Evolutionary conservation across 2,797 vertebrate species (phyloP).

Genomic region (Staurois parvus): DNA sequence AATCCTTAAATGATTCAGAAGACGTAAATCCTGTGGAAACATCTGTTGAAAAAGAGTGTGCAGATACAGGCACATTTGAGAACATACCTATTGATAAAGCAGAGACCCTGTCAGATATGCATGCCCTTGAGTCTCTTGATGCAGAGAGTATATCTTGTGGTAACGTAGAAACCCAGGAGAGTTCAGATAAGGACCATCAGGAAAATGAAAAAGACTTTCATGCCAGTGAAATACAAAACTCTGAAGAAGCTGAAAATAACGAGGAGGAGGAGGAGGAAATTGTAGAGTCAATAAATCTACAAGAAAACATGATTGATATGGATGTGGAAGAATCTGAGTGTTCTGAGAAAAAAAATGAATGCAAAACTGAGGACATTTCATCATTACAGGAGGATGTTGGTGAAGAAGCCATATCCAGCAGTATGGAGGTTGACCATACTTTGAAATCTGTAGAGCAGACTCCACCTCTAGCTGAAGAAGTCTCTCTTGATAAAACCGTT

Average conservation of each 20-base stretch:
- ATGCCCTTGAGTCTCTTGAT: neutral
- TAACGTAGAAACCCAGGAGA: neutral
- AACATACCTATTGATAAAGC: neutral
- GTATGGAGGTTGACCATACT: conserved; percentile 72
- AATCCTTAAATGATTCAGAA: conserved; percentile 2
- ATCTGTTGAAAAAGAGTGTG: neutral
- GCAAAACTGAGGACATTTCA: conserved; percentile 60
- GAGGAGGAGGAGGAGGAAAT: neutral
- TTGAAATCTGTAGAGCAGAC: conserved; percentile 65
- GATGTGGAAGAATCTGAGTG: neutral
- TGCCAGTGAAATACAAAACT: conserved; percentile 27
- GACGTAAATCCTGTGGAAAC: conserved; percentile 26
- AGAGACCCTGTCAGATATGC: neutral
- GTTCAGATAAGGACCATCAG: neutral
- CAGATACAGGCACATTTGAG: conserved; percentile 4
- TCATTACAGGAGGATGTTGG: conserved; percentile 59
- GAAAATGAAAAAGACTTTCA: neutral
- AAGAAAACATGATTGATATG: neutral
- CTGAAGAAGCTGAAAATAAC: conserved; percentile 3
- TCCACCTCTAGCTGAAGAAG: conserved; percentile 65
- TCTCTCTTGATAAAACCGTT: conserved; percentile 61
- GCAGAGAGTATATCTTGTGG: neutral
- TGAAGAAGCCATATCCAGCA: conserved; percentile 79
- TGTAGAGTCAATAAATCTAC: neutral
- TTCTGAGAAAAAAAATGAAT: conserved; percentile 38